Conservation (phyloP, 2,797 vertebrate genomes). For the Macropus fuliginosus region DNA sequence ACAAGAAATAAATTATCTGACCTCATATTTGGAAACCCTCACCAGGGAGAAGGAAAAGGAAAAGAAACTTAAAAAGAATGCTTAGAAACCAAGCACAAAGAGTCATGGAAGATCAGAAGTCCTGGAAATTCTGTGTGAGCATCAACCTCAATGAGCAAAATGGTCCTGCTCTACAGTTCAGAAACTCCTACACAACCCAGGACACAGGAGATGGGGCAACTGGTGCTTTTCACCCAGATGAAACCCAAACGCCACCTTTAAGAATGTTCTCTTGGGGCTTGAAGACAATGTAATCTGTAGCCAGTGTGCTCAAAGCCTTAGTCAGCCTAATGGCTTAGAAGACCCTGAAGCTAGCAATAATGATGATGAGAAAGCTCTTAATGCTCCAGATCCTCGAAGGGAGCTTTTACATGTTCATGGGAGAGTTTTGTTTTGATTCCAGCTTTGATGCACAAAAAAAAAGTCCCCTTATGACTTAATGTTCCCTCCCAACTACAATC, state of each 20-base stretch:
- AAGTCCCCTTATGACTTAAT: conserved; percentile 96
- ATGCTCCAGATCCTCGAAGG: conserved; percentile 85
- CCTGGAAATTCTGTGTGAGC: conserved; percentile 82
- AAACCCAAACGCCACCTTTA: conserved; percentile 93
- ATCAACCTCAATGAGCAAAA: conserved; percentile 88
- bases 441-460: conserved; percentile 95
- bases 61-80: conserved; percentile 89
- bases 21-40: conserved; percentile 89
- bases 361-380: conserved; percentile 83
- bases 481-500: conserved; percentile 98
- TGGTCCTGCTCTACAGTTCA: conserved; percentile 91
- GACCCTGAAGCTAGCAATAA: conserved; percentile 92
- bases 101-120: conserved; percentile 85
- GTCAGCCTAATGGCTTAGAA: conserved; percentile 94
- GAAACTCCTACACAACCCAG: conserved; percentile 92
- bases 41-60: conserved; percentile 89
- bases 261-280: conserved; percentile 90
- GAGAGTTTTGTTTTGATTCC: conserved; percentile 97
- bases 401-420: conserved; percentile 91
- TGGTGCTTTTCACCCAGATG: conserved; percentile 94
- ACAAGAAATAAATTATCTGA: conserved; percentile 92
- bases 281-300: conserved; percentile 97
- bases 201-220: conserved; percentile 91
- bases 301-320: conserved; percentile 95
- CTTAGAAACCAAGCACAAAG: conserved; percentile 85